Evolutionary conservation across 2,113 vertebrate genomes (phyloP).

Genomic region (Capreolus pygargus): DNA sequence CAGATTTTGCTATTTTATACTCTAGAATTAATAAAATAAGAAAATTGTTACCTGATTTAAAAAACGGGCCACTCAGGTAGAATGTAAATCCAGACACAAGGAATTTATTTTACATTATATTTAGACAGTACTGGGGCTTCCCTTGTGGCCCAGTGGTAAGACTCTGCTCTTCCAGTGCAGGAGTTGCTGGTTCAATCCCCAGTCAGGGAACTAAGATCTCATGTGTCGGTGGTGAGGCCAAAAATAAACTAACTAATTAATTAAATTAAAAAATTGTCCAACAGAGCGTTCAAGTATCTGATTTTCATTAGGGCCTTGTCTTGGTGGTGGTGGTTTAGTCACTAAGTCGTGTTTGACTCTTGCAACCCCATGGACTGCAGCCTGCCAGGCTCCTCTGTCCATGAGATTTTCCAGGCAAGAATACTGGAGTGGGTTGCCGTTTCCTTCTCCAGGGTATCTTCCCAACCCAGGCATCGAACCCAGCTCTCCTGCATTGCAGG

Average conservation of each 20-base stretch:
- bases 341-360: background rate
- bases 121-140: background rate
- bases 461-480: background rate
- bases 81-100: background rate
- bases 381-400: background rate
- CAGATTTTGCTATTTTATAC: background rate
- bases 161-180: background rate
- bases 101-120: background rate
- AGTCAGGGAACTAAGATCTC: background rate
- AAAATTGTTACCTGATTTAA: background rate
- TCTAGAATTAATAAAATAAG: background rate
- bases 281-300: background rate
- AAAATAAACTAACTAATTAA: background rate
- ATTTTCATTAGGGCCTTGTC: background rate
- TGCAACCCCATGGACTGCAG: background rate
- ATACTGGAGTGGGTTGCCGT: background rate
- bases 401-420: background rate
- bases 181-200: background rate
- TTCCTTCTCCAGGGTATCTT: background rate
- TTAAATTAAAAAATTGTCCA: background rate
- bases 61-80: background rate
- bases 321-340: background rate
- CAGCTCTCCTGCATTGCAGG: background rate
- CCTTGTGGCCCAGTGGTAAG: background rate
- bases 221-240: background rate